Percentiles rank a stretch among this genome's conserved stretches.
These are phyloP conservation scores for Acholoe squamosa DNA, from an alignment of 2,888 invertebrate species.

Conservation along the genomic window DNA sequence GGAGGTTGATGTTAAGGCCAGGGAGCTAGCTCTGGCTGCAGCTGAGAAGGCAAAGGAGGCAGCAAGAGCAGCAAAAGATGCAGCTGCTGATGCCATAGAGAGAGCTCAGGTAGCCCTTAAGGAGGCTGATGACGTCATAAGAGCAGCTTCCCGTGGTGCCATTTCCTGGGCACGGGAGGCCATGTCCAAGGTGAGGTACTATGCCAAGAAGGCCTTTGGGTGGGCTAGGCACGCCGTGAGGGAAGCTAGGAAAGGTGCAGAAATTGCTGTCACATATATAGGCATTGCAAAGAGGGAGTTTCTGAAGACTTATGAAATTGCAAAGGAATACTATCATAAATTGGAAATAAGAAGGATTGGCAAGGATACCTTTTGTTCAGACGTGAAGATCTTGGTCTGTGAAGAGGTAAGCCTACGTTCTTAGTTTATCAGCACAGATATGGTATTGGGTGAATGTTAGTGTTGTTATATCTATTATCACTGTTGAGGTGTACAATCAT, in stretches of 20 bases:
- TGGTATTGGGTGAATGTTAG: not conserved
- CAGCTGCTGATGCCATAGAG: not conserved
- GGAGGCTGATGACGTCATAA: constrained; percentile 28
- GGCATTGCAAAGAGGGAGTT: constrained; percentile 40
- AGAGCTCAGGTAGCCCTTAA: constrained; percentile 12
- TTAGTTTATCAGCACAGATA: no score
- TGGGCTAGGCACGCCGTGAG: constrained; percentile 10
- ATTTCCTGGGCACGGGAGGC: constrained; percentile 19
- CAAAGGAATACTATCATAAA: not conserved
- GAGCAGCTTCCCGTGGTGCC: constrained; percentile 28
- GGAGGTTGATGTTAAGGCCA: constrained; percentile 12
- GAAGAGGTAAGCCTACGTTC: constrained; percentile 52
- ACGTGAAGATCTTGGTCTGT: constrained; percentile 5
- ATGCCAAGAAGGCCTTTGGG: constrained; percentile 25
- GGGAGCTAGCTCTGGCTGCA: not conserved
- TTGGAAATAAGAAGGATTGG: constrained; percentile 5
- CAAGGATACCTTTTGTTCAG: constrained; percentile 40
- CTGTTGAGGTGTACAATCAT: not conserved
- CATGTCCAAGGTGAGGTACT: constrained; percentile 29
- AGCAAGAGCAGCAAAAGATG: not conserved
- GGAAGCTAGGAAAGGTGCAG: constrained; percentile 42
- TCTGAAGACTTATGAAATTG: not conserved
- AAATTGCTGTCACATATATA: not conserved
- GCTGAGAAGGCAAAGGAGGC: constrained; percentile 31
- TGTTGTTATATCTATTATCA: not conserved